Percentiles rank a stretch among this genome's conserved stretches.
phyloP scores from a whole-genome alignment of 2,888 invertebrate species.

The Thysanoteuthis rhombus region DNA sequence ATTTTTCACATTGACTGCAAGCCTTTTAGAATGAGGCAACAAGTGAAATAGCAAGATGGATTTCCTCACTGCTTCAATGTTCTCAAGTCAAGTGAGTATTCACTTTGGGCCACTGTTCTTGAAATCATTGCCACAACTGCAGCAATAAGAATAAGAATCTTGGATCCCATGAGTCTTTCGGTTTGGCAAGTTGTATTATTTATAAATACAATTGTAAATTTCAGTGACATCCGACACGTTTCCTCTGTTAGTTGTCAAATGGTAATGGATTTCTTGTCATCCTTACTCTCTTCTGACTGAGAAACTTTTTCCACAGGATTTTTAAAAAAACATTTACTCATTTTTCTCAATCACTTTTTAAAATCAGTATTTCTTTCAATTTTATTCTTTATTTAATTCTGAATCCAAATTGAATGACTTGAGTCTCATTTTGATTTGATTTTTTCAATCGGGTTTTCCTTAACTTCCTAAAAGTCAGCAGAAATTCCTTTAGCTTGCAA shows the following conservation, averaged over 20 bases:
- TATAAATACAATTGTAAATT: background rate
- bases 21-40: background rate
- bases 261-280: background rate
- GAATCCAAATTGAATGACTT: background rate
- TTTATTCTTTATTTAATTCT: background rate
- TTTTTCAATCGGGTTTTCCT: no score
- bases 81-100: slow-evolving; percentile 18
- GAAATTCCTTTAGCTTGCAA: no score
- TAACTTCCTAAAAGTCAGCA: no score
- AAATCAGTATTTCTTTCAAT: background rate
- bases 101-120: background rate
- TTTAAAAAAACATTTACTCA: no score
- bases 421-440: background rate
- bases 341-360: background rate
- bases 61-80: slow-evolving; percentile 27
- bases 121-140: background rate
- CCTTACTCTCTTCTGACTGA: background rate
- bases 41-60: background rate
- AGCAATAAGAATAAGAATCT: background rate
- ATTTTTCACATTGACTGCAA: slow-evolving; percentile 28
- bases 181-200: background rate
- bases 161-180: background rate
- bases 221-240: background rate
- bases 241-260: background rate
- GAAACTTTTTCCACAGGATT: background rate